Evolutionary conservation across 2,797 vertebrate species (phyloP).

Genomic region (Morelia viridis): DNA sequence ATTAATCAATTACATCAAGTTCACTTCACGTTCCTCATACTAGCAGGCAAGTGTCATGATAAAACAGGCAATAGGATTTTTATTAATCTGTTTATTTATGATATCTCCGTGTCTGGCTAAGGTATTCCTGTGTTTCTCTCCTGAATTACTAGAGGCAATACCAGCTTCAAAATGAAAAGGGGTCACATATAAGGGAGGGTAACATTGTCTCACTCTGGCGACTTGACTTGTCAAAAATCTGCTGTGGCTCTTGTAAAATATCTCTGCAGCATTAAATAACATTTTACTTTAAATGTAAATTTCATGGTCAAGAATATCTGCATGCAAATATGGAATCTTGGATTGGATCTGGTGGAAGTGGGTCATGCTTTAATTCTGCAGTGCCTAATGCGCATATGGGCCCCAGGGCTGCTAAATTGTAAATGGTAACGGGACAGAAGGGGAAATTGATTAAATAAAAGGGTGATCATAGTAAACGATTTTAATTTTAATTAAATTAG

Average conservation of each 20-base stretch:
- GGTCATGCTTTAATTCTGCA: not conserved
- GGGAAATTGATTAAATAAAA: not conserved
- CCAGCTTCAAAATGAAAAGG: not conserved
- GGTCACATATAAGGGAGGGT: not conserved
- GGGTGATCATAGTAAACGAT: not conserved
- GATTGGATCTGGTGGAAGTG: not conserved
- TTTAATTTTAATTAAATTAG: not conserved
- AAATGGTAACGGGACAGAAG: not conserved
- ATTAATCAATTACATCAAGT: not conserved
- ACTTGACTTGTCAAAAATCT: not conserved
- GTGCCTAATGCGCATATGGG: not conserved
- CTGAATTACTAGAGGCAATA: not conserved
- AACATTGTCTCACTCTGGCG: not conserved
- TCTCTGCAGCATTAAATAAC: not conserved
- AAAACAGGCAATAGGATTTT: not conserved
- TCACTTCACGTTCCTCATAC: not conserved
- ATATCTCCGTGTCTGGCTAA: not conserved
- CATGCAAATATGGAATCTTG: not conserved
- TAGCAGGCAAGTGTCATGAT: not conserved
- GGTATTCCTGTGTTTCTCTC: not conserved
- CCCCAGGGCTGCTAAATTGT: not conserved
- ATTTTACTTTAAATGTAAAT: not conserved
- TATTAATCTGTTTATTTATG: not conserved
- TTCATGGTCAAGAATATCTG: not conserved
- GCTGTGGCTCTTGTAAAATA: not conserved